Conservation (phyloP, 2,113 vertebrate genomes). For the Pseudopodoces humilis region DNA sequence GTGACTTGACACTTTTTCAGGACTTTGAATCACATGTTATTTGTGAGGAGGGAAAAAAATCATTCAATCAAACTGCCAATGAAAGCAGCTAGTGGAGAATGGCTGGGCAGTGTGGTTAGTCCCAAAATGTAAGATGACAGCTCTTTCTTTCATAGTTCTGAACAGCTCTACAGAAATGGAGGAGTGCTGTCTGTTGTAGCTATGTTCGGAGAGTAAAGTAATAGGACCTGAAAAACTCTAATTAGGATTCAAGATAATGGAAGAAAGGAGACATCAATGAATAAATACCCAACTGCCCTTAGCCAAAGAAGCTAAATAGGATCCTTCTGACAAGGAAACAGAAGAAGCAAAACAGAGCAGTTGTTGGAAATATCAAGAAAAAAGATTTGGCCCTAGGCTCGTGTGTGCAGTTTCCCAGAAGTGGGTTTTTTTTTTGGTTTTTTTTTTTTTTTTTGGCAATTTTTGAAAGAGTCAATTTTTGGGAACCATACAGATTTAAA, state of each 20-base stretch:
- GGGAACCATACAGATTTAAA: conserved; percentile 63
- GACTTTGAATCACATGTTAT: conserved; percentile 33
- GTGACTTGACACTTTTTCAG: conserved; percentile 37
- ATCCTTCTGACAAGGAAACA: conserved; percentile 71
- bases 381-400: conserved; percentile 69
- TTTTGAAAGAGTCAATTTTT: conserved; percentile 71
- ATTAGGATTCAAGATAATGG: conserved; percentile 64
- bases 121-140: conserved; percentile 35
- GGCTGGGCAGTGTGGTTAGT: conserved; percentile 25
- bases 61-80: conserved; percentile 2
- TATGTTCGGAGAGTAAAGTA: conserved; percentile 37
- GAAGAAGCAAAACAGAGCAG: conserved; percentile 77
- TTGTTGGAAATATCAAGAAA: conserved; percentile 72
- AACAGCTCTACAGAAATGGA: conserved; percentile 25
- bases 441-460: conserved; percentile 70
- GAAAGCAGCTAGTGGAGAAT: conserved; percentile 38
- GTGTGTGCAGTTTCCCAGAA: conserved; percentile 75
- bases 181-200: conserved; percentile 15
- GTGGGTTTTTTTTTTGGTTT: conserved; percentile 14
- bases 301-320: conserved; percentile 68
- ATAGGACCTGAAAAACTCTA: conserved; percentile 32
- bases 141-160: conserved; percentile 10
- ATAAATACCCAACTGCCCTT: conserved; percentile 36
- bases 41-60: not conserved
- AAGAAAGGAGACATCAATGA: conserved; percentile 68